Evolutionary conservation across 2,797 vertebrate genomes (phyloP), one percentile per base, ranked within the genome.

Genomic region (Gephyroberyx darwinii): DNA sequence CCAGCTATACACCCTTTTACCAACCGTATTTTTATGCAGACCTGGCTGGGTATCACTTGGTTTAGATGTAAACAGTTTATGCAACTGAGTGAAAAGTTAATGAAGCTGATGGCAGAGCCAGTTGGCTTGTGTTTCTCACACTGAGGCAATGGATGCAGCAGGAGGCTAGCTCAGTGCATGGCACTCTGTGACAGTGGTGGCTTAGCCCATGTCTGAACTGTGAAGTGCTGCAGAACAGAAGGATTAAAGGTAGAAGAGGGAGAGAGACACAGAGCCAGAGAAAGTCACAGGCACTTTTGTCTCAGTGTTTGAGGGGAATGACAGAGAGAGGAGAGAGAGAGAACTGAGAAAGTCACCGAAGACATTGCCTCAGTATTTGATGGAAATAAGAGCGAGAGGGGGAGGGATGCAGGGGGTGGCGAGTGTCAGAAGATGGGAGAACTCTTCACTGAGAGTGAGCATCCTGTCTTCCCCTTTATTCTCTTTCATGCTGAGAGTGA

Each of bases 221-320:
- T 81, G 84, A 80, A 69, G 66, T 82, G 75, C 72, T 80, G 78
- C 59, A 71, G 67, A 78, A 70, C 65, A 82, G 69, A 77, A 75
- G 79, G 80, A 87, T 86, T 72, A 88, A 88, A 84, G 74, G 31
- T 74, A 17, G 35, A 48, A 45, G 64, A 84, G 74, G 43, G 63
- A 78, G 70, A 65, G 55, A 62, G 57, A 43, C 19, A 60, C 55
- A 81, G 71, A 82, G 75, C 62, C 54, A 56, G 58, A 59, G 57
- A 87, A 82, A 84, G 81, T 70, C 81, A 61, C 65, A 84, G 61
- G 75, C 39, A 59, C 71, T 81, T 77, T 71, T 72, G 66, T 81
- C 68, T 85, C 54, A 13, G 73, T 56, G 81, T 75, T 77, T 81
- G 80, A 76, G 74, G 74, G 69, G 68, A 80, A 74, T 68, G 73